Conservation (phyloP, 2,113 vertebrate species). For the Podiceps cristatus region DNA sequence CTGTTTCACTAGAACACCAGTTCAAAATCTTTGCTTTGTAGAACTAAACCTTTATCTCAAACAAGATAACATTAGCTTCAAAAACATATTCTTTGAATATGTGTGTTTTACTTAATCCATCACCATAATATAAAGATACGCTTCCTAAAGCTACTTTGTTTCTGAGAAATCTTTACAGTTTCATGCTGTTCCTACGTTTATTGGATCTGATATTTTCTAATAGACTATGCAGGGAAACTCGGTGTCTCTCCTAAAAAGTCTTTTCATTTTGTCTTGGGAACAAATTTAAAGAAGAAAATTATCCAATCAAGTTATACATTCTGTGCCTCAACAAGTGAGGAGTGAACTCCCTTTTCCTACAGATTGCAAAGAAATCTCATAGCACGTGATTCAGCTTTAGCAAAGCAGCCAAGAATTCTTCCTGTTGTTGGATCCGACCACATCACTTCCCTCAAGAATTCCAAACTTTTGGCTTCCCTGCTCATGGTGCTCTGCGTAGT, state of each 20-base stretch:
- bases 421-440: neutral
- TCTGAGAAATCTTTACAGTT: slow-evolving; percentile 63
- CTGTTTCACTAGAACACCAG: neutral
- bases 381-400: slow-evolving; percentile 1
- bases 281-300: neutral
- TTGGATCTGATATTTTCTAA: slow-evolving; percentile 3
- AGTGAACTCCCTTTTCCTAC: neutral
- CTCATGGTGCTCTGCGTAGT: slow-evolving; percentile 44
- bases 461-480: neutral
- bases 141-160: slow-evolving; percentile 56
- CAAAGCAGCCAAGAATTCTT: neutral
- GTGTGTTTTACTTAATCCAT: slow-evolving; percentile 14
- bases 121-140: slow-evolving; percentile 39
- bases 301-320: neutral
- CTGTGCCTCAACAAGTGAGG: neutral
- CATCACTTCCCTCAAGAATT: neutral
- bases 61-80: slow-evolving; percentile 22
- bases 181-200: slow-evolving; percentile 7
- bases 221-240: neutral
- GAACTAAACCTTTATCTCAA: slow-evolving; percentile 37
- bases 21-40: slow-evolving; percentile 48
- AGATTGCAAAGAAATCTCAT: slow-evolving; percentile 14
- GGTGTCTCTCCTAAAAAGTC: slow-evolving; percentile 16
- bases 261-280: slow-evolving; percentile 26
- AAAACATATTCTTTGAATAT: slow-evolving; percentile 34